Percentiles rank a stretch among this genome's conserved stretches.
Evolutionary conservation across 2,888 invertebrate genomes (phyloP).

Genomic region (Synergus japonicus): DNA sequence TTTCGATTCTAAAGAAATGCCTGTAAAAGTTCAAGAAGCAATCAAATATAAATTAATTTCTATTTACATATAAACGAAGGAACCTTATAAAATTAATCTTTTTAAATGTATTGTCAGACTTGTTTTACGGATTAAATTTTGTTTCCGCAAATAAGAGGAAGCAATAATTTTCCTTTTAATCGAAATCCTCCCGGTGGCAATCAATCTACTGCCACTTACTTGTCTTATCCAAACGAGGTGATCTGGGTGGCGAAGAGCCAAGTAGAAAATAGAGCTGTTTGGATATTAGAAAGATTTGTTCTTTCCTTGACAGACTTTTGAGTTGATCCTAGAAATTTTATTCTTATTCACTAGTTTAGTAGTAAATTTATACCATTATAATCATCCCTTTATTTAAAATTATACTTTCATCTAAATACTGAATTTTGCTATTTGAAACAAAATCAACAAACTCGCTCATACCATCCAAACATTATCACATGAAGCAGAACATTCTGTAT

Average conservation of each 20-base stretch:
- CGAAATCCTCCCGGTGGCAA: not conserved
- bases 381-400: not conserved
- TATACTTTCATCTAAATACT: not conserved
- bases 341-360: not conserved
- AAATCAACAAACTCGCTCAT: slow-evolving; percentile 35
- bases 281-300: not conserved
- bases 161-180: not conserved
- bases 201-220: slow-evolving; percentile 8
- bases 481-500: slow-evolving; percentile 39
- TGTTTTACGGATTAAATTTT: not conserved
- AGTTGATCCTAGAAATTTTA: not conserved
- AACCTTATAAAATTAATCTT: not conserved
- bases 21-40: not conserved
- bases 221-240: slow-evolving; percentile 22
- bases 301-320: not conserved
- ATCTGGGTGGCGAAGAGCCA: slow-evolving; percentile 8
- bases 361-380: not conserved
- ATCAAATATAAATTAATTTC: not conserved
- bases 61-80: not conserved
- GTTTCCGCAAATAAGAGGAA: not conserved
- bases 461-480: slow-evolving; percentile 32
- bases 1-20: not conserved
- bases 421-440: not conserved
- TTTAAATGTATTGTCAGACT: not conserved
- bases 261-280: slow-evolving; percentile 18